Conservation (phyloP, 2,797 vertebrate species). For the Spheniscus humboldti region DNA sequence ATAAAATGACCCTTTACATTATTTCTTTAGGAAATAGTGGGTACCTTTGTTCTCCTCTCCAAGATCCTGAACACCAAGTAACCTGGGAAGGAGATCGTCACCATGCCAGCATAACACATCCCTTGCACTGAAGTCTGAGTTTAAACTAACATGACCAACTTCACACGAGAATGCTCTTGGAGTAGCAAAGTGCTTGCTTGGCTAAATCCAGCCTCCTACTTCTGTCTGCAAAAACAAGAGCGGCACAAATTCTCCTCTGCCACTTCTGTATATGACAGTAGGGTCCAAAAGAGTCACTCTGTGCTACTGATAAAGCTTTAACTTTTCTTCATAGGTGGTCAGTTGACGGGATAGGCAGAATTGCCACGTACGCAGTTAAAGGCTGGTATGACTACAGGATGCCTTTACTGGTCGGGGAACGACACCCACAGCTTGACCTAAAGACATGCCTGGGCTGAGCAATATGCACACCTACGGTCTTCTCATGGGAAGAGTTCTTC, state of each 20-base stretch:
- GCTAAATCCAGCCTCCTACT: neutral
- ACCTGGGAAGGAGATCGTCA: neutral
- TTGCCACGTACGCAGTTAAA: neutral
- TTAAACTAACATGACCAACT: neutral
- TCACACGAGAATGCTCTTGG: neutral
- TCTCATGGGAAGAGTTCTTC: constrained; percentile 26
- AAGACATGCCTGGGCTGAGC: neutral
- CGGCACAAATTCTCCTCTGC: neutral
- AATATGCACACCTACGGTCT: neutral
- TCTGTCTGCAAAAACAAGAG: neutral
- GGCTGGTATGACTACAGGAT: neutral
- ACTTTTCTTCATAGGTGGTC: neutral
- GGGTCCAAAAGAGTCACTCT: neutral
- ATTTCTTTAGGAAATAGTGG: neutral
- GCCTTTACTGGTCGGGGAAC: neutral
- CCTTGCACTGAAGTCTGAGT: neutral
- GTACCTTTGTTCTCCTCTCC: neutral
- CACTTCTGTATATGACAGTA: neutral
- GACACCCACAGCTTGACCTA: constrained; percentile 8
- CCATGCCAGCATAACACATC: neutral
- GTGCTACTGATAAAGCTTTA: neutral
- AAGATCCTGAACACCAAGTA: neutral
- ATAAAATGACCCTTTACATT: neutral
- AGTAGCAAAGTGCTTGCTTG: neutral
- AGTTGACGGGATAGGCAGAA: neutral